A percentile compares a stretch with the other conserved stretches of the same genome.
Evolutionary conservation across 2,113 vertebrate species (phyloP).

Genomic region (Planiliza haematocheilus): DNA sequence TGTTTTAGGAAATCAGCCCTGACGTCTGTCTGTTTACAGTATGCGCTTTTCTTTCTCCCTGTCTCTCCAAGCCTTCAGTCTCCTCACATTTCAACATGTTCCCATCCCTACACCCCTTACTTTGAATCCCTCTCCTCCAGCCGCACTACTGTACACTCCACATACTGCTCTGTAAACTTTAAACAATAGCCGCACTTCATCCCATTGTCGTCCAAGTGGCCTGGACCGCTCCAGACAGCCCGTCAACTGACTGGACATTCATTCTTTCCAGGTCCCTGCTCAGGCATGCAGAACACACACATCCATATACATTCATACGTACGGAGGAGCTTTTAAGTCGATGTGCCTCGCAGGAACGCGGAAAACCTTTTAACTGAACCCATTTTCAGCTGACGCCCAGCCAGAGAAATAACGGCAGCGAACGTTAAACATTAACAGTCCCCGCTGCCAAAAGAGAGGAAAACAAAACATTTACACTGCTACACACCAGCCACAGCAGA

Average conservation of each 20-base stretch:
- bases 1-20: constrained; percentile 47
- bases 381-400: constrained; percentile 39
- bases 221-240: constrained; percentile 56
- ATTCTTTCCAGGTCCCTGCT: constrained; percentile 60
- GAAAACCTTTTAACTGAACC: constrained; percentile 34
- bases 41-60: constrained; percentile 36
- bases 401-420: constrained; percentile 58
- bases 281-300: constrained; percentile 70
- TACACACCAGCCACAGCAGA: constrained; percentile 63
- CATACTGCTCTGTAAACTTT: constrained; percentile 63
- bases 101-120: constrained; percentile 33
- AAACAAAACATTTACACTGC: constrained; percentile 66
- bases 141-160: constrained; percentile 42
- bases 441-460: constrained; percentile 60
- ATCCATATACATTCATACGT: constrained; percentile 49
- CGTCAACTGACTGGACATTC: constrained; percentile 61
- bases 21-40: constrained; percentile 65
- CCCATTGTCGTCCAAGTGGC: constrained; percentile 64
- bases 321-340: constrained; percentile 46
- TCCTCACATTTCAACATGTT: constrained; percentile 50
- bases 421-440: constrained; percentile 75
- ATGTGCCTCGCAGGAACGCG: constrained; percentile 31
- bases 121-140: constrained; percentile 29
- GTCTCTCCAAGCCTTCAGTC: constrained; percentile 23
- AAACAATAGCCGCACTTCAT: constrained; percentile 69